Evolutionary conservation across 2,113 vertebrate genomes (phyloP), one percentile per base, ranked within the genome.

Genomic region (Phalacrocorax aristotelis): DNA sequence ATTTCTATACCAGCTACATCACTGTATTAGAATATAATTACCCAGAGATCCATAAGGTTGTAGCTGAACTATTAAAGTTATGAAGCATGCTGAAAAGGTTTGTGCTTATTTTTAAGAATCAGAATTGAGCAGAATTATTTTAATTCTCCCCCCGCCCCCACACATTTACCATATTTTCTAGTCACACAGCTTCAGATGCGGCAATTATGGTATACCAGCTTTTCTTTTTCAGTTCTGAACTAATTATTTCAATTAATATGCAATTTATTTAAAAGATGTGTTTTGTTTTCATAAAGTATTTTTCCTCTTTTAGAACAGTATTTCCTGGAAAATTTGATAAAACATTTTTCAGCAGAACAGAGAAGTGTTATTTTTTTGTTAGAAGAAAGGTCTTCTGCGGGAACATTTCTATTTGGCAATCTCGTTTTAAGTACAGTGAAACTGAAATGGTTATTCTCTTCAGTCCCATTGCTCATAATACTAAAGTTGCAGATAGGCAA

Each of bases 1-100:
- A 84, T 44, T n/a, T 42, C 85, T 77, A 26, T 40, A 78, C 51
- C 52, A 72, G 62, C 30, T 70, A 6, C 9, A 83, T 51, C 92
- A 92, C 65, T n/a, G 7, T 58, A 83, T 90, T 89, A 92, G n/a
- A 87, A 77, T 54, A 86, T n/a, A 89, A 94, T 78, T 90, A 95
- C 60, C 42, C 60, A 68, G 89, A 89, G 81, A 95, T 86, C 34
- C 86, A 78, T 78, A 78, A 91, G 80, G 61, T 40, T 75, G 77
- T 58, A 95, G 72, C 38, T 87, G 61, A 92, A 72, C 69, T 93
- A 82, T 57, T 91, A 60, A 78, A 84, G 48, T 81, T 84, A 89
- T 14, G 36, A 94, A 95, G 77, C 76, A 71, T n/a, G 36, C 23
- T 72, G 62, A 92, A 93, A 57, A 85, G 55, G 58, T 90, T 76